These are phyloP conservation scores for Tanytarsus gracilentus DNA, from an alignment of 2,888 invertebrate species.

Conservation along the genomic window DNA sequence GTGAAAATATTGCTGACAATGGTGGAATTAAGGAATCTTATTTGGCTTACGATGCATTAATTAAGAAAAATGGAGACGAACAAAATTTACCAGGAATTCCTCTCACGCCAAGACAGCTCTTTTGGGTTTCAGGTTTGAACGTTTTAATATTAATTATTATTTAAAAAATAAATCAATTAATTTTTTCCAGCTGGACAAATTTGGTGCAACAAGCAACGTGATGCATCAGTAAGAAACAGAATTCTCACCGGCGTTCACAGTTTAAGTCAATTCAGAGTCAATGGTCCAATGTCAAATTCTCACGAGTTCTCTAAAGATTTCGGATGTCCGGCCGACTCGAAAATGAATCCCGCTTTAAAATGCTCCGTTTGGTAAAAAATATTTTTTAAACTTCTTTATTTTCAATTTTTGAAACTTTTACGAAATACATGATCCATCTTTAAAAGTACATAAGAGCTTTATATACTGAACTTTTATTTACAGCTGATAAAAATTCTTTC, in stretches of 20 bases:
- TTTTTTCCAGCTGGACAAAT: constrained; percentile 31
- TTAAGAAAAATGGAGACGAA: constrained; percentile 27
- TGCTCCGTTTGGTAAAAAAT: constrained; percentile 76
- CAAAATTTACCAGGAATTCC: constrained; percentile 32
- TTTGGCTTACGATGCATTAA: constrained; percentile 32
- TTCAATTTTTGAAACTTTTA: neutral
- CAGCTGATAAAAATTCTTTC: no score
- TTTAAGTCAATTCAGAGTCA: constrained; percentile 32
- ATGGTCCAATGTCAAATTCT: constrained; percentile 31
- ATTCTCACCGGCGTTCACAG: constrained; percentile 31
- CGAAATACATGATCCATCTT: no score
- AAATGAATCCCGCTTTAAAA: constrained; percentile 73
- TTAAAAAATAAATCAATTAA: neutral
- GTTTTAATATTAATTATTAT: neutral
- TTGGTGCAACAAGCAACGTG: constrained; percentile 32
- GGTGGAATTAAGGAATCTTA: constrained; percentile 32
- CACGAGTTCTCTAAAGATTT: constrained; percentile 31
- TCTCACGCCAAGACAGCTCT: constrained; percentile 32
- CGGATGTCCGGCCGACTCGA: constrained; percentile 31
- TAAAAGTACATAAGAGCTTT: no score
- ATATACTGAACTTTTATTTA: no score
- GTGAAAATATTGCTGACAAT: constrained; percentile 29
- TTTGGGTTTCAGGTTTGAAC: constrained; percentile 52
- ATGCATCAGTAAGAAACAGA: constrained; percentile 31
- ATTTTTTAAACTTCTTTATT: neutral